Conservation (phyloP, 2,113 vertebrate species). For the Setophaga kirtlandii region DNA sequence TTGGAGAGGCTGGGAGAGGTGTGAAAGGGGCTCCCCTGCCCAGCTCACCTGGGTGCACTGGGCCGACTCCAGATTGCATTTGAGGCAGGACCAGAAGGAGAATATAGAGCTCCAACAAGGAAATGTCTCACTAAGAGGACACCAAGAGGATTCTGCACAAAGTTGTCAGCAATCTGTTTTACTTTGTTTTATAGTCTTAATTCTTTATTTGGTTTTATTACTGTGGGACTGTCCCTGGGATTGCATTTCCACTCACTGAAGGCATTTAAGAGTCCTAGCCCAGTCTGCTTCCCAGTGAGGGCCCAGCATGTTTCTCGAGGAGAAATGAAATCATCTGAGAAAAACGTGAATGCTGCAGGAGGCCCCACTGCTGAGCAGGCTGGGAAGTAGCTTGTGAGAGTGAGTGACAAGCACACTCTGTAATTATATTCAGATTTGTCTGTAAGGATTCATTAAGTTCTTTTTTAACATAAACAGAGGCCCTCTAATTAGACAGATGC, state of each 20-base stretch:
- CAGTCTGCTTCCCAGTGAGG: neutral
- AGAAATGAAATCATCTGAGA: slow-evolving; percentile 6
- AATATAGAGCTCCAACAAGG: neutral
- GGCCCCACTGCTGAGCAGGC: neutral
- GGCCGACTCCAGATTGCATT: neutral
- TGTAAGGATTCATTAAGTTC: neutral
- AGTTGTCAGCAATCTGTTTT: neutral
- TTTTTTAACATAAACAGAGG: slow-evolving; percentile 37
- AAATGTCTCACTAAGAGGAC: neutral
- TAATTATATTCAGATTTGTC: slow-evolving; percentile 43
- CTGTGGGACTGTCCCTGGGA: neutral
- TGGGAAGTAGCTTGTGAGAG: neutral
- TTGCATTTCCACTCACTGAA: neutral
- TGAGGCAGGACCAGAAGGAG: neutral
- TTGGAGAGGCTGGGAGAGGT: neutral
- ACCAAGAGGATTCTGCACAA: neutral
- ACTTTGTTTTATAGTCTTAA: neutral
- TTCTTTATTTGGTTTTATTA: neutral
- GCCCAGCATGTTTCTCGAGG: neutral
- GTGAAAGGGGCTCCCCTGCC: neutral
- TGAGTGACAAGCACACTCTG: neutral
- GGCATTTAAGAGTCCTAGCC: neutral
- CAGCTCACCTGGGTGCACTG: neutral
- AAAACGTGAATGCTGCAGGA: neutral
- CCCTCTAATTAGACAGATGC: slow-evolving; percentile 51